phyloP scores from a whole-genome alignment of 92 coral and sea anemone genomes.

The Palythoa grandiflora region DNA sequence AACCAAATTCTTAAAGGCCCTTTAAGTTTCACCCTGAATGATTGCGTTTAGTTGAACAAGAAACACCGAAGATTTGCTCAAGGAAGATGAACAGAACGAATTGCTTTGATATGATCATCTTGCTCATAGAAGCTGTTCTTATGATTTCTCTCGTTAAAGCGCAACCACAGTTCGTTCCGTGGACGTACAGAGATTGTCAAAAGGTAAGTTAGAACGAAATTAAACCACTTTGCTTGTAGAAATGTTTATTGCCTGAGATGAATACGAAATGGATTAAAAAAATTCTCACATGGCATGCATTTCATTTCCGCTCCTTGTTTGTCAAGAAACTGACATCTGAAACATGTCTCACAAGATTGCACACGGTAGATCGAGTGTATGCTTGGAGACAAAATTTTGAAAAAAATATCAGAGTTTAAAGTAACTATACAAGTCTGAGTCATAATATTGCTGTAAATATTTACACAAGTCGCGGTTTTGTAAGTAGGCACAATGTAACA shows the following conservation, averaged over 20 bases:
- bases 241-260: not conserved
- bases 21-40: too few species aligned
- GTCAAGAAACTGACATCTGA: not conserved
- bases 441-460: too few species aligned
- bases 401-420: too few species aligned
- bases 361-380: too few species aligned
- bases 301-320: not conserved
- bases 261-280: not conserved
- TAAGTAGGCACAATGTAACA: too few species aligned
- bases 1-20: too few species aligned
- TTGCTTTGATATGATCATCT: not conserved
- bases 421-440: too few species aligned
- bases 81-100: not conserved
- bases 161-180: slow-evolving; percentile 21
- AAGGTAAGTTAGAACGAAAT: slow-evolving; percentile 32
- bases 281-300: not conserved
- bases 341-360: too few species aligned
- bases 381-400: too few species aligned
- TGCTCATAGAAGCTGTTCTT: not conserved
- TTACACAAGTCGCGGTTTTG: too few species aligned
- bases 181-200: slow-evolving; percentile 65
- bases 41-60: too few species aligned
- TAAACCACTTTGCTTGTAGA: not conserved
- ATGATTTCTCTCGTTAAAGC: not conserved
- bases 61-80: not conserved